These are phyloP conservation scores for Heterodera carotae DNA, from an alignment of 1,140 invertebrate species.

Conservation along the genomic window DNA sequence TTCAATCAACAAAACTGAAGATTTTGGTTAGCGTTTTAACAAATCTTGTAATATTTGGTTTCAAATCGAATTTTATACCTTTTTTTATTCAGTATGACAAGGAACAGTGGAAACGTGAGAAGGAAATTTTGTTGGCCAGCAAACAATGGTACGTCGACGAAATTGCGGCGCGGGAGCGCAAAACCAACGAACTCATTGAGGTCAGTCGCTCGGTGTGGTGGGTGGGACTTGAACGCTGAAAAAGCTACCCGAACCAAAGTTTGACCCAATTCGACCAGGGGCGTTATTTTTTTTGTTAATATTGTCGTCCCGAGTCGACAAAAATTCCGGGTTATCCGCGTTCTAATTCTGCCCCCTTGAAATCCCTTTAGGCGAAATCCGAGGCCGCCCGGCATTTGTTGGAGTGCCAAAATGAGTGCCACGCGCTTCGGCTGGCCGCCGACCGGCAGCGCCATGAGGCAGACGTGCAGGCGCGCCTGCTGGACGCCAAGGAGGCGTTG, in stretches of 20 bases:
- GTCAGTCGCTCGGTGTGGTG: too few species aligned
- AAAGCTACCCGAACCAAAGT: too few species aligned
- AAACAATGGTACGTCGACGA: constrained; percentile 45
- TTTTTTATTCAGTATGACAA: constrained; percentile 35
- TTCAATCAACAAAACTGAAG: too few species aligned
- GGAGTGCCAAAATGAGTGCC: constrained; percentile 3
- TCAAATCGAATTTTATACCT: neutral
- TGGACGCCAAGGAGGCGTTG: neutral
- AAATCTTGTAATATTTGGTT: neutral
- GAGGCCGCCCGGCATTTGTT: neutral
- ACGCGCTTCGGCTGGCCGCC: neutral
- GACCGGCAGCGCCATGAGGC: neutral
- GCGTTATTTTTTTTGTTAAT: too few species aligned
- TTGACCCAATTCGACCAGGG: too few species aligned
- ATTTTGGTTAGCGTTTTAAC: too few species aligned
- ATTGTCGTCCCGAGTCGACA: too few species aligned
- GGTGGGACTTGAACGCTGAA: too few species aligned
- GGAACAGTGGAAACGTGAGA: constrained; percentile 35
- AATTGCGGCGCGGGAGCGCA: constrained; percentile 33
- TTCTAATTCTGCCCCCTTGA: too few species aligned
- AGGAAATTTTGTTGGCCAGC: constrained; percentile 31
- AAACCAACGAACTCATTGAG: constrained; percentile 31
- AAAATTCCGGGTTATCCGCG: too few species aligned
- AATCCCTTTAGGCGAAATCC: neutral
- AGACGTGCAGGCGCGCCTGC: neutral